Evolutionary conservation across 2,797 vertebrate species (phyloP).

Genomic region (Falco columbarius): DNA sequence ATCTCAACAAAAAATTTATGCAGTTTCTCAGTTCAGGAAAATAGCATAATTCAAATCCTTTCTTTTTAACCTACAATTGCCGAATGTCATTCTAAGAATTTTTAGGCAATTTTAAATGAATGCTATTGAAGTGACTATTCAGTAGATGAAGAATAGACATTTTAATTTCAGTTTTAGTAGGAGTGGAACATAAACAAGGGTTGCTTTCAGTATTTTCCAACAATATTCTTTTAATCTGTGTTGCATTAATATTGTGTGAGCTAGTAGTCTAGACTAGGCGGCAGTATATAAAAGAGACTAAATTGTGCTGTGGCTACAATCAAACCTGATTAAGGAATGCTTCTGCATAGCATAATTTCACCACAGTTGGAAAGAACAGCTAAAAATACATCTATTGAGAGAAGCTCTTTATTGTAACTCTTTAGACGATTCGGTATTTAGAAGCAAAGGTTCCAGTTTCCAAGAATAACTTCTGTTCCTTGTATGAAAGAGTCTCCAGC

Average conservation of each 20-base stretch:
- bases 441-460: neutral
- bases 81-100: slow-evolving; percentile 33
- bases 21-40: slow-evolving; percentile 11
- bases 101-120: slow-evolving; percentile 30
- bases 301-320: slow-evolving; percentile 50
- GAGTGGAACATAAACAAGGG: slow-evolving; percentile 47
- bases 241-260: slow-evolving; percentile 44
- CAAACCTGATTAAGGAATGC: slow-evolving; percentile 60
- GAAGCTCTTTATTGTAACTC: neutral
- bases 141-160: slow-evolving; percentile 48
- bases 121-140: slow-evolving; percentile 44
- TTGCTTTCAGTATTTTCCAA: slow-evolving; percentile 36
- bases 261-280: slow-evolving; percentile 48
- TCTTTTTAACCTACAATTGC: slow-evolving; percentile 1
- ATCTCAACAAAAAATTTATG: neutral
- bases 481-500: neutral
- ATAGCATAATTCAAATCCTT: slow-evolving; percentile 6
- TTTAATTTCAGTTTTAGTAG: slow-evolving; percentile 58
- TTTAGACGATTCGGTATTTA: neutral
- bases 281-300: slow-evolving; percentile 12
- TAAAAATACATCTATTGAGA: slow-evolving; percentile 7
- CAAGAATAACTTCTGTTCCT: neutral
- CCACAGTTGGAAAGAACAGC: slow-evolving; percentile 18
- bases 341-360: slow-evolving; percentile 29
- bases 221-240: slow-evolving; percentile 53